A percentile compares a stretch with the other conserved stretches of the same genome.
These are phyloP conservation scores for Sinocyclocheilus maitianheensis DNA, from an alignment of 2,113 vertebrate genomes.

Conservation along the genomic window DNA sequence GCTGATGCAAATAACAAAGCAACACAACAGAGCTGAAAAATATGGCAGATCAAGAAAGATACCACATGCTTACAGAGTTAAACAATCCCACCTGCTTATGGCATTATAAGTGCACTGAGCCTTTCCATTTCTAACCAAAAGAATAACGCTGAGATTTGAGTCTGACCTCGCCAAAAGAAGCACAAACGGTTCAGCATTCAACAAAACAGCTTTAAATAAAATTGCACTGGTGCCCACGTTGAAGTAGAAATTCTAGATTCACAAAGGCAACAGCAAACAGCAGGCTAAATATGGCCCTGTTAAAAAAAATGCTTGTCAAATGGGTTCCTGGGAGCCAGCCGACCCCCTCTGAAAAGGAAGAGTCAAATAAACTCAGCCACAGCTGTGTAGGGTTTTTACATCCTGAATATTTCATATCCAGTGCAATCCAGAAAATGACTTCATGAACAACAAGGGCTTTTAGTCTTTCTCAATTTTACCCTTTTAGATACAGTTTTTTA, in stretches of 20 bases:
- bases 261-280: conserved; percentile 37
- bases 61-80: neutral
- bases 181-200: conserved; percentile 5
- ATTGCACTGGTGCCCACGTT: neutral
- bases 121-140: neutral
- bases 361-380: conserved; percentile 30
- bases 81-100: neutral
- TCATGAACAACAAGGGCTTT: neutral
- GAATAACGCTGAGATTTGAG: neutral
- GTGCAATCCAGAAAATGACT: conserved; percentile 16
- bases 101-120: neutral
- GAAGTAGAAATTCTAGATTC: conserved; percentile 36
- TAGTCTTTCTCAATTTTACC: no score
- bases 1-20: neutral
- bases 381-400: conserved; percentile 19
- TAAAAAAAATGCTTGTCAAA: conserved; percentile 37
- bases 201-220: neutral
- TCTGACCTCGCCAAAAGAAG: neutral
- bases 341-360: conserved; percentile 17
- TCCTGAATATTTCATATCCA: conserved; percentile 23
- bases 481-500: neutral
- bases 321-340: conserved; percentile 28
- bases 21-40: neutral
- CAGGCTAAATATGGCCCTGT: conserved; percentile 36
- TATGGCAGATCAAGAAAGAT: neutral